Evolutionary conservation across 1,140 invertebrate genomes (phyloP), one percentile per base, ranked within the genome.

Genomic region (Trissolcus basalis): DNA sequence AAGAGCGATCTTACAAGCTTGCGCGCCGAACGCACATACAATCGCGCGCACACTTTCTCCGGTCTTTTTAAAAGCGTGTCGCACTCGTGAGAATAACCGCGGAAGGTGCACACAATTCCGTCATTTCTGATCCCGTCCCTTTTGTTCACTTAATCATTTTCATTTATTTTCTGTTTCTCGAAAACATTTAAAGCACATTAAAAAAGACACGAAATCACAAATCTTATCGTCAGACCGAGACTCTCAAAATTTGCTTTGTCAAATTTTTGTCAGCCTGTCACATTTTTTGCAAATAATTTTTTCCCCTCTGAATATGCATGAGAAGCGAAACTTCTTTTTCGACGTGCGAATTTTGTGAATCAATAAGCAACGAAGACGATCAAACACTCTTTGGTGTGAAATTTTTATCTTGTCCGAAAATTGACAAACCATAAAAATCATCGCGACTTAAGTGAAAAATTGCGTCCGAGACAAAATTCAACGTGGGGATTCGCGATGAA

Each of bases 1-100:
- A 77, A 77, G 61, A 68, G 61, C 47, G 50, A 71, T 71, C 35
- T 59, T 72, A 77, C 58, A 64, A 71, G 67, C 63, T 12, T 27
- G 19, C 1, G 19, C 63, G 36, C 35, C 44, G 45, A 14, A 64
- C 68, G 48, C 48, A 61, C 54, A 67, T 48, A 68, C 74, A 53
- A 11, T 44, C 36, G n/a, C n/a, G 48, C 56, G 58, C 64, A 64
- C 64, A 78, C 69, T 78, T 78, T 78, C 70, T 73, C 69, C 60
- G 49, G n/a, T 72, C 53, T 77, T 77, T n/a, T 71, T 69, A 77
- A 73, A 73, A 78, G 54, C 75, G 69, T 68, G 75, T 77, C 64
- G 75, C 75, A 69, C 56, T 65, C 69, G 64, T 73, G 75, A 69
- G 69, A 77, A 68, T 77, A 61, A 65, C 56, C 56, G 67, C 49